Evolutionary conservation across 2,113 vertebrate genomes (phyloP), one percentile per base, ranked within the genome.

Genomic region (Sinocyclocheilus rhinocerous): DNA sequence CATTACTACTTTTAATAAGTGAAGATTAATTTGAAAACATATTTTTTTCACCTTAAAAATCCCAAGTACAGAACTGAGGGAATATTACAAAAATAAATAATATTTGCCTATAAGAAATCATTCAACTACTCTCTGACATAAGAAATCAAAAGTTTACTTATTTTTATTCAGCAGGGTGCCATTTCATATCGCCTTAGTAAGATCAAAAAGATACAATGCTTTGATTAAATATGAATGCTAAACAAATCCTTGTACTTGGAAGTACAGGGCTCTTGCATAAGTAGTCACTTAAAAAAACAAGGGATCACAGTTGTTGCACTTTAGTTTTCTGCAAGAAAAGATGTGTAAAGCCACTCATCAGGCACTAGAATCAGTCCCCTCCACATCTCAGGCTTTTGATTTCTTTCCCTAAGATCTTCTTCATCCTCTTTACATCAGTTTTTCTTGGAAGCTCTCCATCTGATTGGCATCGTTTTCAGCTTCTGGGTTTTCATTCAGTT

Each of bases 301-400:
- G 55, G 39, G 55, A 48, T 81, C 36, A 80, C 52, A 61, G 77
- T 79, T 79, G 77, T 8, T n/a, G 76, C 29, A 79, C n/a, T 59
- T 79, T 57, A 59, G 4, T 6, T 36, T 63, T 36, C 57, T 24
- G 33, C 57, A 59, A 59, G 29, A 36, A 59, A 3, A 52, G 20
- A 78, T 1, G 18, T 63, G 22, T 24, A 63, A 26, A 26, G n/a
- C 36, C 59, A 48, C 8, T 65, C 33, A 80, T 33, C 20, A 59
- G 77, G 39, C 55, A 61, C 22, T 57, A 59, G 52, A 79, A n/a
- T 33, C 33, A 80, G 77, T n/a, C 10, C 36, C 6, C 29, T 52
- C 92, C 94, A 98, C 97, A 98, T 99, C 89, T 98, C 97, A 84
- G 96, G 94, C 61, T 96, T 94, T 9, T 87, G 96, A 6, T 95